phyloP scores from a whole-genome alignment of 2,113 vertebrate species.

The Muntiacus reevesi region DNA sequence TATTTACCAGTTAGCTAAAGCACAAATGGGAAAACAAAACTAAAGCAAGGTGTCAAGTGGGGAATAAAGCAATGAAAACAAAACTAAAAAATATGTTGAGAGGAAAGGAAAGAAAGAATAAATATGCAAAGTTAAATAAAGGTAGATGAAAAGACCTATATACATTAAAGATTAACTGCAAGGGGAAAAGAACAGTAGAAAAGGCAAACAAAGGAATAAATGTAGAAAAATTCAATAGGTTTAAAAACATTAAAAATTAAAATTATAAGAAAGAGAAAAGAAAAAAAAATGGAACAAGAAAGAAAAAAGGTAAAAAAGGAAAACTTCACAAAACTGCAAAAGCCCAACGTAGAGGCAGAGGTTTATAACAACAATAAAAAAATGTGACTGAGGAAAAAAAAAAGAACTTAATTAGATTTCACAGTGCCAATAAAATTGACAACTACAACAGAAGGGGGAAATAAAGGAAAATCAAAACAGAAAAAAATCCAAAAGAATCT shows the following conservation, averaged over 20 bases:
- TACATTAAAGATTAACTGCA: not conserved
- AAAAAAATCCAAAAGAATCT: not conserved
- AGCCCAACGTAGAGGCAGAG: not conserved
- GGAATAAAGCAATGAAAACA: not conserved
- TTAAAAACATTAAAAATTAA: not conserved
- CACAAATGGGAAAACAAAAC: not conserved
- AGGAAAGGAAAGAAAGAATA: not conserved
- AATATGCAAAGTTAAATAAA: not conserved
- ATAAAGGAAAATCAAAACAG: not conserved
- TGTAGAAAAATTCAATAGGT: not conserved
- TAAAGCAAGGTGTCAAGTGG: not conserved
- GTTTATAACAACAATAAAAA: not conserved
- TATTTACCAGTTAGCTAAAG: not conserved
- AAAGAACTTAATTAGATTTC: not conserved
- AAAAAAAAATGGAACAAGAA: not conserved
- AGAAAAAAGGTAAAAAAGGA: not conserved
- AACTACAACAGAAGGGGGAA: not conserved
- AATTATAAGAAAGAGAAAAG: not conserved
- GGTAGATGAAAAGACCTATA: not conserved
- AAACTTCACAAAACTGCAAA: not conserved
- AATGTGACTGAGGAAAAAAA: rapidly evolving
- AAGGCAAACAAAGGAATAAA: not conserved
- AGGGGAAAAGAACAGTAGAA: not conserved
- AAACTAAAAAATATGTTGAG: not conserved
- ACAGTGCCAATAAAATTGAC: not conserved